Percentiles rank a stretch among this genome's conserved stretches.
Evolutionary conservation across 2,888 invertebrate species (phyloP).

Genomic region (Calliphora vomitoria): DNA sequence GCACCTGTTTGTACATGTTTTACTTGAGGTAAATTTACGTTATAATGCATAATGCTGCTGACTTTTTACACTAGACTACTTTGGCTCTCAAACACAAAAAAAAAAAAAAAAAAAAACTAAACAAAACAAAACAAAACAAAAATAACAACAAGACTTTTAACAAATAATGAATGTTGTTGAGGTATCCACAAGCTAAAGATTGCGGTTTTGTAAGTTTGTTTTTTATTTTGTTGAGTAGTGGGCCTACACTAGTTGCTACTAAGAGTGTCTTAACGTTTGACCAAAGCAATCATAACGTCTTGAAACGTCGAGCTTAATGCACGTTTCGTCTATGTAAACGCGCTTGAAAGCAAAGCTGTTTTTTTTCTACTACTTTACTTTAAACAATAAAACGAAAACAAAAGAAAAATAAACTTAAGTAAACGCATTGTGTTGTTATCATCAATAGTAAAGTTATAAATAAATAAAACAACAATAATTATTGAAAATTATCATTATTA

Average conservation of each 20-base stretch:
- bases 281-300: constrained; percentile 79
- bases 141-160: constrained; percentile 18
- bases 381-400: constrained; percentile 55
- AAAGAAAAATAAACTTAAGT: constrained; percentile 3
- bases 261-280: constrained; percentile 69
- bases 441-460: constrained; percentile 54
- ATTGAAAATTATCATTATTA: constrained; percentile 25
- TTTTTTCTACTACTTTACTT: background rate
- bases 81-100: too few species aligned
- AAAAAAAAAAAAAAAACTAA: too few species aligned
- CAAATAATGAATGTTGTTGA: constrained; percentile 7
- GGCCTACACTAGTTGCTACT: constrained; percentile 18
- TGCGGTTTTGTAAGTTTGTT: constrained; percentile 65
- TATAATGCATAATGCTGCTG: background rate
- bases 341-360: constrained; percentile 58
- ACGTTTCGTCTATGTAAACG: constrained; percentile 74
- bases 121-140: constrained; percentile 30
- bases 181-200: constrained; percentile 1
- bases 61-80: constrained; percentile 48
- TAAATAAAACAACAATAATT: constrained; percentile 20
- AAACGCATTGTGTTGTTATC: constrained; percentile 26
- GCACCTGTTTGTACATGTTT: constrained; percentile 70
- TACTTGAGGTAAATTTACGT: constrained; percentile 59
- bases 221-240: background rate
- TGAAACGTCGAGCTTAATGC: constrained; percentile 81